phyloP scores from a whole-genome alignment of 2,888 invertebrate genomes.

The Sesia apiformis region DNA sequence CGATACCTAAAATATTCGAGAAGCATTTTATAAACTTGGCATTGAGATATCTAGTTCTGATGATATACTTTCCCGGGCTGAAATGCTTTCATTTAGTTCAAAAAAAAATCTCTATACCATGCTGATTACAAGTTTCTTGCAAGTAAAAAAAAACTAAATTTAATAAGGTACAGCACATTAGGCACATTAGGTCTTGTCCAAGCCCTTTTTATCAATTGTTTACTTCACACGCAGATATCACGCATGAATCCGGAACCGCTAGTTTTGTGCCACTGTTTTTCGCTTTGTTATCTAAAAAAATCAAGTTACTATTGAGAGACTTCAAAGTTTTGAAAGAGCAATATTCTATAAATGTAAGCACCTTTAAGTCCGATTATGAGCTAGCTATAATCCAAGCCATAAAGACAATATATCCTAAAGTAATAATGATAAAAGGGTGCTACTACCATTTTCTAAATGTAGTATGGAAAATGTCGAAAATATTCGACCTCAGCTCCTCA shows the following conservation, averaged over 20 bases:
- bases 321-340: neutral
- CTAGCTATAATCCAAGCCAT: neutral
- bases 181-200: conserved; percentile 1
- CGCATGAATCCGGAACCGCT: neutral
- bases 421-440: too few species aligned
- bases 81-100: neutral
- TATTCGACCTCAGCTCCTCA: neutral
- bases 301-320: neutral
- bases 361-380: conserved; percentile 1
- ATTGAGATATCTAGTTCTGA: too few species aligned
- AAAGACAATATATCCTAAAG: too few species aligned
- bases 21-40: neutral
- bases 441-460: too few species aligned
- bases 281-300: conserved; percentile 1
- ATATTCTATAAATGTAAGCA: neutral
- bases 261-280: conserved; percentile 3
- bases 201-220: conserved; percentile 2
- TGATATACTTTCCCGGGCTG: neutral
- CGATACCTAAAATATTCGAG: neutral
- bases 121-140: neutral
- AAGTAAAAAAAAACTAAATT: neutral
- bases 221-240: conserved; percentile 1
- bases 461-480: too few species aligned
- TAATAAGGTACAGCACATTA: neutral
- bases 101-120: neutral